Conservation (phyloP, 1,140 invertebrate species). For the Pteromalus puparum region DNA sequence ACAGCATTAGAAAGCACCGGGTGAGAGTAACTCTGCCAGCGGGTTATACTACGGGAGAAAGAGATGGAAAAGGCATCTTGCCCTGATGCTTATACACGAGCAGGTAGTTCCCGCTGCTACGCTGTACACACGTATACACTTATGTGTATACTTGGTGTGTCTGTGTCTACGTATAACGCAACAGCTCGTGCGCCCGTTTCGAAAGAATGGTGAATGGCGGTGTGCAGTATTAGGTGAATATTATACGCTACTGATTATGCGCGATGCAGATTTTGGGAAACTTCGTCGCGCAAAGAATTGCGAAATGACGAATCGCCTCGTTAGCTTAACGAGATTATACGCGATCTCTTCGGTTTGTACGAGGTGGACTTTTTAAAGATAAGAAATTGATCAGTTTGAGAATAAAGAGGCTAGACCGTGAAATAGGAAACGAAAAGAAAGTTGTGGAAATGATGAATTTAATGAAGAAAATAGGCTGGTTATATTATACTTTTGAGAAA, state of each 20-base stretch:
- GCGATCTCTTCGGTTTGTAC: too few relatives aligned
- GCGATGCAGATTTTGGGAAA: constrained; percentile 13
- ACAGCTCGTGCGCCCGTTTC: neutral
- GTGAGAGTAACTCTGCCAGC: neutral
- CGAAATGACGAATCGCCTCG: neutral
- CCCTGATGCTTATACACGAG: neutral
- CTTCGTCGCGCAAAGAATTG: neutral
- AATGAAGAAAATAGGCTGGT: constrained; percentile 31
- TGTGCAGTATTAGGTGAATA: neutral
- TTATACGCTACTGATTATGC: neutral
- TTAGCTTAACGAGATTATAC: neutral
- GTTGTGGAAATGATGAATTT: neutral
- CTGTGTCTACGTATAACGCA: neutral
- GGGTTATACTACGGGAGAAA: neutral
- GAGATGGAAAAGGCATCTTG: neutral
- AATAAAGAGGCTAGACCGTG: neutral
- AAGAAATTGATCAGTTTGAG: neutral
- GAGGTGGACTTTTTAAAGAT: neutral
- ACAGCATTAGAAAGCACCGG: constrained; percentile 11
- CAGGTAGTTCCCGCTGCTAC: neutral
- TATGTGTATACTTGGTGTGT: neutral
- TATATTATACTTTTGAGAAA: too few relatives aligned
- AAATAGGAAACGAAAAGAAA: too few relatives aligned
- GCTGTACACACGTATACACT: neutral
- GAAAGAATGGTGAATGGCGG: neutral